These are phyloP conservation scores for Drosophila subquinaria DNA, from an alignment of 2,888 invertebrate genomes.

Conservation along the genomic window DNA sequence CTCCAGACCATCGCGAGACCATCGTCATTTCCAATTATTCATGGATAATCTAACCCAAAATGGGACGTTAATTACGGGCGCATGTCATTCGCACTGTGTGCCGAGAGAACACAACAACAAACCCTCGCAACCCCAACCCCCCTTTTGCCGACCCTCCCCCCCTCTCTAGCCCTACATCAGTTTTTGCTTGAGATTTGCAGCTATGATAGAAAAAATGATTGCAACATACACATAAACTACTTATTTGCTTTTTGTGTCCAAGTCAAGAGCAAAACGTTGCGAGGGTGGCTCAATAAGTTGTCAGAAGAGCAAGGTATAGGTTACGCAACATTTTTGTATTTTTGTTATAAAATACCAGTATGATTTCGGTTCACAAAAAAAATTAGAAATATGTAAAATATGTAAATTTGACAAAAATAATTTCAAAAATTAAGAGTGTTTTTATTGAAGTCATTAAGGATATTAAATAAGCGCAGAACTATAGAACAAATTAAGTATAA, in stretches of 20 bases:
- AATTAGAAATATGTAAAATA: too few relatives aligned
- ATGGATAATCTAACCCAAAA: constrained; percentile 85
- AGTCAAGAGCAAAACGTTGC: constrained; percentile 23
- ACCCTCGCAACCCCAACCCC: background rate
- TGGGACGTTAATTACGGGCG: constrained; percentile 85
- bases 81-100: constrained; percentile 69
- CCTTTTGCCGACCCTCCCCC: too few relatives aligned
- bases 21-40: constrained; percentile 83
- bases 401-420: too few relatives aligned
- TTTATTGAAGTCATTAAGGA: too few relatives aligned
- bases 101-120: constrained; percentile 6
- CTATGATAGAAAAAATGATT: constrained; percentile 29
- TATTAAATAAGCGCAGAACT: too few relatives aligned
- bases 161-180: background rate
- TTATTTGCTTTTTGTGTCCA: constrained; percentile 41
- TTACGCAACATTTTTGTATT: too few relatives aligned
- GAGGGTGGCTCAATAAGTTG: constrained; percentile 14
- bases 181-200: constrained; percentile 8
- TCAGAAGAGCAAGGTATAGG: background rate
- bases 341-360: too few relatives aligned
- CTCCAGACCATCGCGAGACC: constrained; percentile 34
- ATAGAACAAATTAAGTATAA: too few relatives aligned
- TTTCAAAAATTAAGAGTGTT: too few relatives aligned
- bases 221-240: constrained; percentile 50
- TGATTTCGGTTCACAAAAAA: too few relatives aligned